These are phyloP conservation scores for Bembecia ichneumoniformis DNA, from an alignment of 2,888 invertebrate genomes.

Conservation along the genomic window DNA sequence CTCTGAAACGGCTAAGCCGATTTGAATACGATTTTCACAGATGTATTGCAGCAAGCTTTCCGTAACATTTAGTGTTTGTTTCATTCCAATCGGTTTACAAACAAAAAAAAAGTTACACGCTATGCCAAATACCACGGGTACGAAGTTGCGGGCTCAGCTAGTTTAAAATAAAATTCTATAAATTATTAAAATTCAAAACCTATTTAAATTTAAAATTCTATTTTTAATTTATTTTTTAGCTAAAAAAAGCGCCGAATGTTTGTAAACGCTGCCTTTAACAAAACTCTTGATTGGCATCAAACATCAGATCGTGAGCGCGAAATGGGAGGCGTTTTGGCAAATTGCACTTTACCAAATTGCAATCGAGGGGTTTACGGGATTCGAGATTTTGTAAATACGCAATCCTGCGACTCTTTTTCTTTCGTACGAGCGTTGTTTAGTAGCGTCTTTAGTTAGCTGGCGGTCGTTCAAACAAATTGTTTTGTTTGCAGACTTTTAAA, in stretches of 20 bases:
- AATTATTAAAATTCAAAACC: no score
- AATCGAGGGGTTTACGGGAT: constrained; percentile 10
- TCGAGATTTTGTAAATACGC: constrained; percentile 16
- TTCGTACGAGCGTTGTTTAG: not conserved
- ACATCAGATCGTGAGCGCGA: constrained; percentile 7
- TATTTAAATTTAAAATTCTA: no score
- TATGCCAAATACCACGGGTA: no score
- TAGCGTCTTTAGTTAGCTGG: not conserved
- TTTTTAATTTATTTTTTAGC: no score
- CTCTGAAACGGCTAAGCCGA: no score
- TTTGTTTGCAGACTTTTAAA: not conserved
- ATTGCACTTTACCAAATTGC: constrained; percentile 36
- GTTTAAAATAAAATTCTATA: no score
- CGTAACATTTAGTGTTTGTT: no score
- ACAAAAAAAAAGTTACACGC: no score
- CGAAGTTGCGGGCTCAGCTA: no score
- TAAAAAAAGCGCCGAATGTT: constrained; percentile 12
- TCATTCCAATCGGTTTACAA: no score
- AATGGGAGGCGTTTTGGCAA: constrained; percentile 20
- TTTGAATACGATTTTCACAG: no score
- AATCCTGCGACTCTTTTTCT: not conserved
- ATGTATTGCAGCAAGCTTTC: no score
- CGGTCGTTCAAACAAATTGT: not conserved
- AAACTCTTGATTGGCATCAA: constrained; percentile 26
- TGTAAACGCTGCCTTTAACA: constrained; percentile 9